Conservation (phyloP, 2,797 vertebrate genomes). For the Okamejei kenojei region DNA sequence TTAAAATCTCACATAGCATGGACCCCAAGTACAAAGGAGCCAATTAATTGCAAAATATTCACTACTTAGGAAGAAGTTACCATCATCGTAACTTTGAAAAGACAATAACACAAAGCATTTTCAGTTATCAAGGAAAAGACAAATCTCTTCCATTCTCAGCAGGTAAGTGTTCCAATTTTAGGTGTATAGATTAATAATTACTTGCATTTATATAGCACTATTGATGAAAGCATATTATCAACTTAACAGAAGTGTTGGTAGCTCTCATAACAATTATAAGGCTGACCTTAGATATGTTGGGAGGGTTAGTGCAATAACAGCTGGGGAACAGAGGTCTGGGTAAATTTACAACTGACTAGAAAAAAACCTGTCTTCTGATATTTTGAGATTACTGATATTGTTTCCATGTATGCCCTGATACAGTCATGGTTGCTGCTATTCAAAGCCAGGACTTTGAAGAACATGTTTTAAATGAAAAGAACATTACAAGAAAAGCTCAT, state of each 20-base stretch:
- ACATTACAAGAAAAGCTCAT: not conserved
- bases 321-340: not conserved
- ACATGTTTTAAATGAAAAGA: not conserved
- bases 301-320: not conserved
- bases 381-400: not conserved
- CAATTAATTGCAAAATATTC: not conserved
- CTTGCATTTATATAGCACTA: not conserved
- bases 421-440: too few species aligned
- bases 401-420: not conserved
- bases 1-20: not conserved
- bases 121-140: not conserved
- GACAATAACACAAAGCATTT: not conserved
- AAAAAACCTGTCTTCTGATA: conserved; percentile 19
- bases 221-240: not conserved
- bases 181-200: not conserved
- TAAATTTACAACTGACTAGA: not conserved
- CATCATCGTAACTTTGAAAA: not conserved
- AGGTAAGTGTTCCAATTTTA: not conserved
- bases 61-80: not conserved
- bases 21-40: not conserved
- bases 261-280: not conserved
- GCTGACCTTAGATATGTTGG: not conserved
- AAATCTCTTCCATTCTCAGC: not conserved
- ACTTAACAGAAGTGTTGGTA: not conserved
- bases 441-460: not conserved